These are phyloP conservation scores for Proisotoma minuta DNA, from an alignment of 2,888 invertebrate genomes.

Conservation along the genomic window DNA sequence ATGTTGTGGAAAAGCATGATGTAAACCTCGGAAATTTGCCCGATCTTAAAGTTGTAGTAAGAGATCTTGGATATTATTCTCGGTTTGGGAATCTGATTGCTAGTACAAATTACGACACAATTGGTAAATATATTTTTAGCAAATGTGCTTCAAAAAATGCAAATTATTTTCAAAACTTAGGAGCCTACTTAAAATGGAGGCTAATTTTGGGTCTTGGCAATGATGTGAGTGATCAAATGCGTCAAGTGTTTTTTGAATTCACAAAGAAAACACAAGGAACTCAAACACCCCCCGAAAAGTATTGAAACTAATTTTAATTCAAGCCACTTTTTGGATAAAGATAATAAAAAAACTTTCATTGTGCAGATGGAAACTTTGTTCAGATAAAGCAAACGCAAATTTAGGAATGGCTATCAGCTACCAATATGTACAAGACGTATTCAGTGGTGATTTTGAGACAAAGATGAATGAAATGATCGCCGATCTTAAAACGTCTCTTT, in stretches of 20 bases:
- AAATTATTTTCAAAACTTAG: no score
- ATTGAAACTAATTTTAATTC: slow-evolving; percentile 3
- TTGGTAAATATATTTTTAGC: slow-evolving; percentile 7
- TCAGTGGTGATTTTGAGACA: slow-evolving; percentile 37
- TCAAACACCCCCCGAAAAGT: slow-evolving; percentile 33
- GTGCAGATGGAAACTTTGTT: slow-evolving; percentile 41
- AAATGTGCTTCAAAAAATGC: no score
- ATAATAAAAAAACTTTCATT: background rate
- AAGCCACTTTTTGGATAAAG: background rate
- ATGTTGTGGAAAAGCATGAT: slow-evolving; percentile 14
- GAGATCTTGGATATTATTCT: slow-evolving; percentile 32
- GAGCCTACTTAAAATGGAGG: slow-evolving; percentile 42
- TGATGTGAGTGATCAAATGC: slow-evolving; percentile 34
- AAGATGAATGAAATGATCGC: slow-evolving; percentile 69
- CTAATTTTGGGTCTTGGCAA: slow-evolving; percentile 35
- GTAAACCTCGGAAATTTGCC: slow-evolving; percentile 14
- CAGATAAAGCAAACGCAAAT: slow-evolving; percentile 40
- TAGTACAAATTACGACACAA: background rate
- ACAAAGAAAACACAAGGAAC: slow-evolving; percentile 38
- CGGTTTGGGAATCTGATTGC: slow-evolving; percentile 28
- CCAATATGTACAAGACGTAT: slow-evolving; percentile 42
- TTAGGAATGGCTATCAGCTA: slow-evolving; percentile 45
- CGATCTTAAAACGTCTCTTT: slow-evolving; percentile 76
- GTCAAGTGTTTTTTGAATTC: slow-evolving; percentile 41
- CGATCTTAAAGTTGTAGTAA: slow-evolving; percentile 30